phyloP scores from a whole-genome alignment of 2,888 invertebrate genomes.

The Eupeodes luniger region DNA sequence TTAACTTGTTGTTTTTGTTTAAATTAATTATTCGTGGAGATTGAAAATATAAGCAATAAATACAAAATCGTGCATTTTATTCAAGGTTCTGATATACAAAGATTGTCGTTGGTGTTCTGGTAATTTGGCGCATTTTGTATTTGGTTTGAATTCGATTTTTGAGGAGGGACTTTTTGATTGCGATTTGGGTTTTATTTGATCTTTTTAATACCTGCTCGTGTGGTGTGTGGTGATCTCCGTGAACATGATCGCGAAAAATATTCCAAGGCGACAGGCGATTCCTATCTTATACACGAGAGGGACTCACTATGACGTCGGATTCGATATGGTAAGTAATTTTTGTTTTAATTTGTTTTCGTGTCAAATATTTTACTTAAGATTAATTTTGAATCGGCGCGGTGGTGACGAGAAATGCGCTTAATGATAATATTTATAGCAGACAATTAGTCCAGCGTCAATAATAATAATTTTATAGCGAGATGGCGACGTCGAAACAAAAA shows the following conservation, averaged over 20 bases:
- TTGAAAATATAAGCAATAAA: conserved; percentile 35
- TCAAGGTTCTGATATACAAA: conserved; percentile 13
- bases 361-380: background rate
- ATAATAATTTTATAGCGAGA: background rate
- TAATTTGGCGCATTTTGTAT: conserved; percentile 2
- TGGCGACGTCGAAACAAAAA: too few species aligned
- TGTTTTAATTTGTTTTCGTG: background rate
- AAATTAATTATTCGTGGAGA: conserved; percentile 37
- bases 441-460: background rate
- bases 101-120: background rate
- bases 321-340: conserved; percentile 89
- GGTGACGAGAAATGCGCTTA: background rate
- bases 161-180: conserved; percentile 4
- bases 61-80: conserved; percentile 27
- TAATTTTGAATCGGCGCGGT: background rate
- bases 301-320: conserved; percentile 94
- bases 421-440: background rate
- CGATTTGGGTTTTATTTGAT: background rate
- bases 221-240: conserved; percentile 30
- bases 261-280: conserved; percentile 87
- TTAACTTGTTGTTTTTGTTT: background rate
- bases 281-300: conserved; percentile 92
- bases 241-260: conserved; percentile 79
- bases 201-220: background rate
- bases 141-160: background rate